Base-by-base conservation (phyloP, 1,140 invertebrate genomes). In the Dinoponera quadriceps region DNA sequence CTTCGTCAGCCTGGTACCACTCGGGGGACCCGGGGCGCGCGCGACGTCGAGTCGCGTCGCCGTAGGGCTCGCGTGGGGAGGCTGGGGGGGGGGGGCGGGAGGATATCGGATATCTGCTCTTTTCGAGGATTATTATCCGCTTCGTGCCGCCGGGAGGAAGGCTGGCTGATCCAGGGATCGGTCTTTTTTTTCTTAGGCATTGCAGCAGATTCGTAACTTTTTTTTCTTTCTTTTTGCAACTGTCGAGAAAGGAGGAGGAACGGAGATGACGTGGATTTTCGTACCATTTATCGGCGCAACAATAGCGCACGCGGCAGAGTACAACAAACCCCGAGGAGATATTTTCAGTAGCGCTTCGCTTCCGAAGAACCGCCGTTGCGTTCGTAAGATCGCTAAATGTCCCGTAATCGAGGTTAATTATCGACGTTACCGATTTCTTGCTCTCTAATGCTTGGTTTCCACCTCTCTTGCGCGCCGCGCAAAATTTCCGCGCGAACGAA, bases 1-100 rank as follows among this genome's bases (percentile, higher is more conserved):
- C 87, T 92, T 93, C 55, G 63, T 38, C 83, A 85, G 84, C 84
- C 83, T 83, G 82, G 74, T 81, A 86, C 68, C 63, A 77, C 85
- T 82, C 77, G 60, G 27, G 62, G 48, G 59, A 14, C 14, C 27
- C 59, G 44, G 5, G 54, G n/a, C 54, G 60, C 18, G 74, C 62
- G 49, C 33, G 62, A 14, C 27, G 73, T 54, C 59, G n/a, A 27
- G 3, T 62, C 59, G 59, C 27, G 72, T 78, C 49, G 20, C 1
- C 14, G 20, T 29, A 48, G 33, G 25, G 65, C 20, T 71, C n/a
- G n/a, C 69, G 57, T 48, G 65, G 33, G 22, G n/a, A n/a, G n/a
- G n/a, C n/a, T n/a, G n/a, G n/a, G n/a, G n/a, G n/a, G n/a, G n/a
- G n/a, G n/a, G n/a, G n/a, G n/a, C n/a, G 65, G 33, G 25, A 69